Evolutionary conservation across 2,888 invertebrate genomes (phyloP).

Genomic region (Ectemnius cavifrons): DNA sequence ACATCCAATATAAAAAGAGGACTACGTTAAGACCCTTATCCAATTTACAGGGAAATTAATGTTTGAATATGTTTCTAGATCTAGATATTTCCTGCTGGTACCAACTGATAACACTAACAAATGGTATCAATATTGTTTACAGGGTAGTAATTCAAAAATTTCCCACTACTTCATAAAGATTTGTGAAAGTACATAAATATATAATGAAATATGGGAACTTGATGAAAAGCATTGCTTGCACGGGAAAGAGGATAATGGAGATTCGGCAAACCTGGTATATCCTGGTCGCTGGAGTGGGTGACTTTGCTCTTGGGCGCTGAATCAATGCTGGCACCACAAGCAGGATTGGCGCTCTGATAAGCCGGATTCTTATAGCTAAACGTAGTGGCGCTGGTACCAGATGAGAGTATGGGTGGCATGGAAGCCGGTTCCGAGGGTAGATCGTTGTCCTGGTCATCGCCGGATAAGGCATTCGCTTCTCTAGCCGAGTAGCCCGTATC

Average conservation of each 20-base stretch:
- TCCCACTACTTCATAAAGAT: not conserved
- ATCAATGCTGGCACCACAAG: slow-evolving; percentile 66
- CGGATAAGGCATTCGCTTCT: slow-evolving; percentile 78
- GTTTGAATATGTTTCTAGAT: too few relatives aligned
- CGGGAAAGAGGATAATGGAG: not conserved
- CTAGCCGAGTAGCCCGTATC: slow-evolving; percentile 78
- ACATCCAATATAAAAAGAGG: slow-evolving; percentile 15
- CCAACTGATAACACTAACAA: too few relatives aligned
- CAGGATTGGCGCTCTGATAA: slow-evolving; percentile 87
- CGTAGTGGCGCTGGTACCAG: slow-evolving; percentile 72
- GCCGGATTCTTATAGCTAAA: slow-evolving; percentile 87
- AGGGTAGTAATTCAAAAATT: too few relatives aligned
- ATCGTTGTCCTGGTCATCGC: slow-evolving; percentile 74
- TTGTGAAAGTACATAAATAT: not conserved
- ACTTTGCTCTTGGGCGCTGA: slow-evolving; percentile 60
- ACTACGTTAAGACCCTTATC: too few relatives aligned
- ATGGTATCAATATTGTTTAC: too few relatives aligned
- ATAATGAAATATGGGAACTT: not conserved
- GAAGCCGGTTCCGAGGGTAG: slow-evolving; percentile 80
- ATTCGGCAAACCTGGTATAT: slow-evolving; percentile 73
- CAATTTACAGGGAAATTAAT: too few relatives aligned
- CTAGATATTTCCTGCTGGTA: too few relatives aligned
- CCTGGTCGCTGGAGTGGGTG: slow-evolving; percentile 77
- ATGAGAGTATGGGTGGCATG: slow-evolving; percentile 79
- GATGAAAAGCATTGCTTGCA: too few relatives aligned